phyloP scores from a whole-genome alignment of 2,888 invertebrate species.

The Tyria jacobaeae region DNA sequence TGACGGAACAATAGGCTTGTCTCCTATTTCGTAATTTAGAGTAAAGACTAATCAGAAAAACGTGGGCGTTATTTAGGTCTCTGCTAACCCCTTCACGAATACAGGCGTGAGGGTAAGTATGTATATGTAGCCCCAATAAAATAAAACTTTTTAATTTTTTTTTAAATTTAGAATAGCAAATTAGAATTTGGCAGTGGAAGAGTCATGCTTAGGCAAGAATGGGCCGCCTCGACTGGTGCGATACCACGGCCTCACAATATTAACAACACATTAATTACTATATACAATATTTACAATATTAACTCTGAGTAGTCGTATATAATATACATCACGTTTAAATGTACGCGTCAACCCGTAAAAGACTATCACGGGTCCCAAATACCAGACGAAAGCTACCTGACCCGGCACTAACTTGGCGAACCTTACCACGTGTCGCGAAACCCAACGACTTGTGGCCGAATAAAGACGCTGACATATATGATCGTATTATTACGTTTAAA shows the following conservation, averaged over 20 bases:
- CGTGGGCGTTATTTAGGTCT: not conserved
- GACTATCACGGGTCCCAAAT: constrained; percentile 44
- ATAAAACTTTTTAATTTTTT: no score
- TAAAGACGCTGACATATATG: constrained; percentile 35
- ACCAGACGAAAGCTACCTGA: constrained; percentile 49
- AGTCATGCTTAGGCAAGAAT: no score
- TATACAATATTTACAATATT: constrained; percentile 10
- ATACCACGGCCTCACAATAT: no score
- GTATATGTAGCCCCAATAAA: not conserved
- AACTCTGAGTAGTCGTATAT: constrained; percentile 11
- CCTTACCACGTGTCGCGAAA: constrained; percentile 61
- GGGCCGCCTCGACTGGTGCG: no score
- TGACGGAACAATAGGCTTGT: no score
- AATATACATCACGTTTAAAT: constrained; percentile 30
- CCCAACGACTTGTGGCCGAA: constrained; percentile 47
- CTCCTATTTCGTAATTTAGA: no score
- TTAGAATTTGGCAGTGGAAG: no score
- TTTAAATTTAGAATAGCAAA: no score
- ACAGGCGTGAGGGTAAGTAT: no score
- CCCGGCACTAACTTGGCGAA: constrained; percentile 65
- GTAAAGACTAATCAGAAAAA: not conserved
- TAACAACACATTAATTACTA: no score
- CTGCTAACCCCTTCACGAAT: not conserved
- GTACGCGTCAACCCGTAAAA: constrained; percentile 54
- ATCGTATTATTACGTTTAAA: constrained; percentile 10